Evolutionary conservation across 2,113 vertebrate species (phyloP).

Genomic region (Boleophthalmus pectinirostris): DNA sequence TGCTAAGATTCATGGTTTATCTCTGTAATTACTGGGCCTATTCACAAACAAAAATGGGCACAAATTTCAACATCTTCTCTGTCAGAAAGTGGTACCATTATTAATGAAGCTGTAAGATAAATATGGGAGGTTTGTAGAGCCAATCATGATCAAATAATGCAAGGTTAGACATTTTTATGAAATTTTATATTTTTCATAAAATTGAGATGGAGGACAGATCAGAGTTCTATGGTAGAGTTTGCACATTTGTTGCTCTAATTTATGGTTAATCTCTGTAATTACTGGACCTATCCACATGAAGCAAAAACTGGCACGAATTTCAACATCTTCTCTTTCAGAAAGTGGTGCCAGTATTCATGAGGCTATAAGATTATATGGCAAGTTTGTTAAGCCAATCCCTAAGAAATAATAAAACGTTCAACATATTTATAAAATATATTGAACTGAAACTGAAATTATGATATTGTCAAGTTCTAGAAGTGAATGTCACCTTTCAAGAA

Average conservation of each 20-base stretch:
- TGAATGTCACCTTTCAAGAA: background rate
- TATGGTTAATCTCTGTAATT: background rate
- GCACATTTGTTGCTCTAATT: background rate
- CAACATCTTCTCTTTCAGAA: background rate
- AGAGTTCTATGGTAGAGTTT: background rate
- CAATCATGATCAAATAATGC: background rate
- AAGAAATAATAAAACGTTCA: background rate
- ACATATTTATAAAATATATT: too few species aligned
- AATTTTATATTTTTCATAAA: too few species aligned
- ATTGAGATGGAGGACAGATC: too few species aligned
- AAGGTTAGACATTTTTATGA: too few species aligned
- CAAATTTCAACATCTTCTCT: background rate
- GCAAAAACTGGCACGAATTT: background rate
- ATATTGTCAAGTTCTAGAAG: background rate
- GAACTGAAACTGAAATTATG: background rate
- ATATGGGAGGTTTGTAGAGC: background rate
- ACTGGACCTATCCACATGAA: background rate
- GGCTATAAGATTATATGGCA: background rate
- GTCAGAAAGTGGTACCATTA: background rate
- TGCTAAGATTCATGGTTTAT: background rate
- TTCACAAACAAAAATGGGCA: background rate
- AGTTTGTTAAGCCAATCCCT: background rate
- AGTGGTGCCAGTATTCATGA: background rate
- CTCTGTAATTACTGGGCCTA: background rate
- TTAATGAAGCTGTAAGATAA: background rate